A percentile compares a stretch with the other conserved stretches of the same genome.
phyloP scores from a whole-genome alignment of 1,140 invertebrate genomes.

The Globodera rostochiensis region DNA sequence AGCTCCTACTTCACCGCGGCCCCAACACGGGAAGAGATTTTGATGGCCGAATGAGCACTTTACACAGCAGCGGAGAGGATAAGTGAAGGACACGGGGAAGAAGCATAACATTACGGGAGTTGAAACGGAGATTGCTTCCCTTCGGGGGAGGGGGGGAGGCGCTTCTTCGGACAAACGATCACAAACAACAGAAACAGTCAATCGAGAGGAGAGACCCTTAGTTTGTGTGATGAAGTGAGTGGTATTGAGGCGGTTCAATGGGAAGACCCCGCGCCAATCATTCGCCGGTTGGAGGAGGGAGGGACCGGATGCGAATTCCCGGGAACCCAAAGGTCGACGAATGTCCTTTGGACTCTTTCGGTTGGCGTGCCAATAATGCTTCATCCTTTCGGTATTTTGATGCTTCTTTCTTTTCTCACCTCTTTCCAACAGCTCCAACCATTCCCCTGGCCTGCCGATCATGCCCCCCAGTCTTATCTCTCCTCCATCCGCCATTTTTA shows the following conservation, averaged over 20 bases:
- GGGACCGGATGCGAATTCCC: no score
- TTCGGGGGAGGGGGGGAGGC: no score
- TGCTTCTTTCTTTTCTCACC: neutral
- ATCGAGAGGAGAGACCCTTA: no score
- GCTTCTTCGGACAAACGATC: no score
- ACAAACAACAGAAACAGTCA: no score
- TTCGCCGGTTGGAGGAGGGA: no score
- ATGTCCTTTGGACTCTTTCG: no score
- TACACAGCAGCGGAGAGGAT: neutral
- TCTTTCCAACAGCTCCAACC: constrained; percentile 10
- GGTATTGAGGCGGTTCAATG: no score
- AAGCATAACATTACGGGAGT: neutral
- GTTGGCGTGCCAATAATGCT: no score
- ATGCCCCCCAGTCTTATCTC: neutral
- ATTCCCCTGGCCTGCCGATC: neutral
- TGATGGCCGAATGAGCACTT: neutral
- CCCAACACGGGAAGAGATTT: neutral
- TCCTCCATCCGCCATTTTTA: constrained; percentile 12
- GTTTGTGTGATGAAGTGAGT: no score
- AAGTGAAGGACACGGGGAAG: neutral
- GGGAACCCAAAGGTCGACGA: no score
- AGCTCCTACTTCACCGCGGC: neutral
- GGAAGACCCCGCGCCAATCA: no score
- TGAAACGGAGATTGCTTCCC: neutral
- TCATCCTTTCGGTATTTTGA: neutral